A percentile compares a stretch with the other conserved stretches of the same genome.
Evolutionary conservation across 2,113 vertebrate species (phyloP).

Genomic region (Elephantulus edwardii): DNA sequence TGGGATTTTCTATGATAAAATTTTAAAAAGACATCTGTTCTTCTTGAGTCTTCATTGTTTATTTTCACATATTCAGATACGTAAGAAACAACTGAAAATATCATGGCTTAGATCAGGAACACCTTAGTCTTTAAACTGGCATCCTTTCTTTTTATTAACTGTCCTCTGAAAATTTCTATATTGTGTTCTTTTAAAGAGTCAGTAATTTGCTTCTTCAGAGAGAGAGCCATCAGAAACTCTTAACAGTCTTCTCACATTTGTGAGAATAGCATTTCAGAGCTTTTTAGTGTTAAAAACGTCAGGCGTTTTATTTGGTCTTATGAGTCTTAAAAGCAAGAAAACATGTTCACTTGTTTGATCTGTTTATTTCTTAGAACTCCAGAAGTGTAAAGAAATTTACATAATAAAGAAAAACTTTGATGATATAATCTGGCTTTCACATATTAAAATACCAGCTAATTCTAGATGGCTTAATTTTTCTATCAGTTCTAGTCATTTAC

Average conservation of each 20-base stretch:
- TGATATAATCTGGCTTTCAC: neutral
- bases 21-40: no score
- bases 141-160: no score
- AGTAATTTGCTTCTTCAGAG: neutral
- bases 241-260: neutral
- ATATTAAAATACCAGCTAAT: neutral
- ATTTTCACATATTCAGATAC: no score
- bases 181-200: slow-evolving; percentile 11
- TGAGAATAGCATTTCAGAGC: neutral
- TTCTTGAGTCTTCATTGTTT: no score
- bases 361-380: slow-evolving; percentile 20
- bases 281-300: neutral
- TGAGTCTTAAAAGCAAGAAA: slow-evolving; percentile 3
- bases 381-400: neutral
- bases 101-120: no score
- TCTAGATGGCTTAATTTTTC: slow-evolving; percentile 1
- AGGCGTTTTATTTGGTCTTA: neutral
- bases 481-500: slow-evolving; percentile 29
- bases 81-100: no score
- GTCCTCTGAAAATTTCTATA: slow-evolving; percentile 5
- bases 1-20: no score
- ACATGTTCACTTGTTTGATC: slow-evolving; percentile 21
- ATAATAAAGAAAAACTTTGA: neutral
- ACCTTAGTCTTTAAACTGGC: no score
- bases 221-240: neutral